Conservation (phyloP, 2,888 invertebrate genomes). For the Molanna angustata region DNA sequence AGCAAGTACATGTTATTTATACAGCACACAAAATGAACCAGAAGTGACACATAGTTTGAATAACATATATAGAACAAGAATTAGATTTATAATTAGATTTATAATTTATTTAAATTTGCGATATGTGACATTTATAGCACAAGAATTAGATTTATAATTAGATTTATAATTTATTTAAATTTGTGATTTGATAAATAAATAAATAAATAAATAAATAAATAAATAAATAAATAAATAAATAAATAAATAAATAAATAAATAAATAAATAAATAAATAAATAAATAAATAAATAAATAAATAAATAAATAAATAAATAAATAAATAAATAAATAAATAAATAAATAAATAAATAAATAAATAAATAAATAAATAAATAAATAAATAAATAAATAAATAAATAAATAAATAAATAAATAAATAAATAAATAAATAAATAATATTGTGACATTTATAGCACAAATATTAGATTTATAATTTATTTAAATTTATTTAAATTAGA, state of each 20-base stretch:
- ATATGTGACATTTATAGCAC: too few species aligned
- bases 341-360: neutral
- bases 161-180: conserved; percentile 2
- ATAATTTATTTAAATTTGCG: too few species aligned
- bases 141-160: too few species aligned
- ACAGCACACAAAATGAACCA: too few species aligned
- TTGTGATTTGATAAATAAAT: neutral
- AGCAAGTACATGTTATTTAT: too few species aligned
- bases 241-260: neutral
- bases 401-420: neutral
- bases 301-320: neutral
- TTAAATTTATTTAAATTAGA: too few species aligned
- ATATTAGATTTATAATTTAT: too few species aligned
- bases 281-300: neutral
- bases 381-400: neutral
- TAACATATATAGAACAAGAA: too few species aligned
- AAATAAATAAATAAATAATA: neutral
- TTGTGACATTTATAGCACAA: neutral
- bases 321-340: neutral
- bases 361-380: neutral
- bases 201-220: conserved; percentile 5
- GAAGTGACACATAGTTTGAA: too few species aligned
- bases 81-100: too few species aligned
- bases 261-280: neutral
- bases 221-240: neutral